These are phyloP conservation scores for Cerastis leucographa DNA, from an alignment of 2,888 invertebrate genomes.

Conservation along the genomic window DNA sequence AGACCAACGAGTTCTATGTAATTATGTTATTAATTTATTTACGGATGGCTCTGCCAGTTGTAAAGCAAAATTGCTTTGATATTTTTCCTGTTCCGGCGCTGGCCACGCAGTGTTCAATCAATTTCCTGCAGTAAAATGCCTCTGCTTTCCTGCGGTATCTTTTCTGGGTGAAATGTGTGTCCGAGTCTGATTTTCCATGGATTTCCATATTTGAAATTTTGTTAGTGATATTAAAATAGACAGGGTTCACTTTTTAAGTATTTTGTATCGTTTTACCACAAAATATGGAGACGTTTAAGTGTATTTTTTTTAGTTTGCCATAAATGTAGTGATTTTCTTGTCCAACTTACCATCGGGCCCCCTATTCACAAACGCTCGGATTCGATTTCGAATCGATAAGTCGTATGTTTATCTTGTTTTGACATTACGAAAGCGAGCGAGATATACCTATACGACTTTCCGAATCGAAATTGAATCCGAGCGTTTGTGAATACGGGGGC, in stretches of 20 bases:
- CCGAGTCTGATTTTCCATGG: background rate
- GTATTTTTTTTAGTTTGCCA: too few relatives aligned
- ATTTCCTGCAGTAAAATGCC: conserved; percentile 47
- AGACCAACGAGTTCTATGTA: background rate
- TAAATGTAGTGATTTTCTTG: background rate
- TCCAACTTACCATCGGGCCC: background rate
- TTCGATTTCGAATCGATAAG: too few relatives aligned
- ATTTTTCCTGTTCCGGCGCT: conserved; percentile 47
- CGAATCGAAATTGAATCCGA: too few relatives aligned
- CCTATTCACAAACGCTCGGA: too few relatives aligned
- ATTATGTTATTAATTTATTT: conserved; percentile 45
- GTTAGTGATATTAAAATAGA: background rate
- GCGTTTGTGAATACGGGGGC: too few relatives aligned
- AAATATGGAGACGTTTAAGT: background rate
- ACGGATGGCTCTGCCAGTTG: conserved; percentile 19
- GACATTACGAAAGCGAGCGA: too few relatives aligned
- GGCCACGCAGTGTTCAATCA: conserved; percentile 36
- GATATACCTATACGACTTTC: too few relatives aligned
- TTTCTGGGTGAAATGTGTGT: conserved; percentile 26
- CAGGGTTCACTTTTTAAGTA: too few relatives aligned
- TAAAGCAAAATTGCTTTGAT: conserved; percentile 35
- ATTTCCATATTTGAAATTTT: background rate
- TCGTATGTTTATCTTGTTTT: too few relatives aligned
- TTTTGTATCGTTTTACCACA: background rate
- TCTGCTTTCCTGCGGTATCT: conserved; percentile 32